Conservation (phyloP, 2,797 vertebrate species). For the Cossypha polioptera region DNA sequence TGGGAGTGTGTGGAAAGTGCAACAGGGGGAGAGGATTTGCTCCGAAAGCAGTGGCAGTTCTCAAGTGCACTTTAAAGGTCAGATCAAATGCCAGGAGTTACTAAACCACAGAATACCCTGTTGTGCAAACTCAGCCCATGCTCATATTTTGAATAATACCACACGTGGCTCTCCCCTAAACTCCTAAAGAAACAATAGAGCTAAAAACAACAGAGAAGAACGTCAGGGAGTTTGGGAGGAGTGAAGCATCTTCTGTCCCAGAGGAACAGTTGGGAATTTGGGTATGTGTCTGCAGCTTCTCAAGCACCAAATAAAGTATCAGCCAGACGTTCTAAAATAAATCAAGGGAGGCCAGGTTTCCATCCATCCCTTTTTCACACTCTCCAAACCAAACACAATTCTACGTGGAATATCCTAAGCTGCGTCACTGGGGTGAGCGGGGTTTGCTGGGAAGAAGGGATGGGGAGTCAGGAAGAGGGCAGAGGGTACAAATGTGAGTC, state of each 20-base stretch:
- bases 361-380: fast-evolving
- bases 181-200: neutral
- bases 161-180: neutral
- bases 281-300: neutral
- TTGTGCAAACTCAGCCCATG: fast-evolving
- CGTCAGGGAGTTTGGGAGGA: fast-evolving
- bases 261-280: neutral
- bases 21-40: neutral
- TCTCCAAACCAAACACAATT: neutral
- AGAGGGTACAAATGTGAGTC: too few species aligned
- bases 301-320: neutral
- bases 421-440: fast-evolving
- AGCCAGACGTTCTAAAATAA: neutral
- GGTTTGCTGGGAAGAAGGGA: neutral
- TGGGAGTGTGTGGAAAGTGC: neutral
- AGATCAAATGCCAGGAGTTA: neutral
- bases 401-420: fast-evolving
- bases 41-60: neutral
- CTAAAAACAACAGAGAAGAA: neutral
- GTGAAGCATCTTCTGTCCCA: neutral
- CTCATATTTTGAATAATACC: neutral
- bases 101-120: neutral
- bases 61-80: neutral
- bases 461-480: neutral
- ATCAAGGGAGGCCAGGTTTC: neutral